Percentiles rank a stretch among this genome's conserved stretches.
These are phyloP conservation scores for Metridium senile DNA, from an alignment of 92 coral and sea anemone genomes.

Conservation along the genomic window DNA sequence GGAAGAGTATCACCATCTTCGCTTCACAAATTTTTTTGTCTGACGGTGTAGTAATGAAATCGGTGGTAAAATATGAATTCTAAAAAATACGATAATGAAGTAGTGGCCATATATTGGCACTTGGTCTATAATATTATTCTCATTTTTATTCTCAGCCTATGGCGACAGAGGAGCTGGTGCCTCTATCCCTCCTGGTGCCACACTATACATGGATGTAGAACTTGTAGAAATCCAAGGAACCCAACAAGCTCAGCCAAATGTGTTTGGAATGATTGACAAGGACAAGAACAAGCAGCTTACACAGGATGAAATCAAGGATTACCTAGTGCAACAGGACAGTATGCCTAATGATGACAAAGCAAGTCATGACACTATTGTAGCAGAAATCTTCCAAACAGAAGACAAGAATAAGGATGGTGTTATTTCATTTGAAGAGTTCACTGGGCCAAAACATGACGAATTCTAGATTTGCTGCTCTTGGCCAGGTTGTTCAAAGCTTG, in stretches of 20 bases:
- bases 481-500: background rate
- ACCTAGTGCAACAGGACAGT: conserved; percentile 66
- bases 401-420: conserved; percentile 91
- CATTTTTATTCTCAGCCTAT: conserved; percentile 46
- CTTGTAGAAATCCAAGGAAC: conserved; percentile 69
- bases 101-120: no score
- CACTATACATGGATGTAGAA: conserved; percentile 84
- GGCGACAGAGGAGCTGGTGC: conserved; percentile 78
- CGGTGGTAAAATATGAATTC: no score
- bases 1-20: no score
- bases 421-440: conserved; percentile 79
- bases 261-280: conserved; percentile 79
- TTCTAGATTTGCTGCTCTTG: conserved; percentile 14
- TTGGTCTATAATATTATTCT: background rate
- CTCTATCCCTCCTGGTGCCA: conserved; percentile 77
- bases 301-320: conserved; percentile 65
- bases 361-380: conserved; percentile 64
- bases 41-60: no score
- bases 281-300: conserved; percentile 74
- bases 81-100: no score
- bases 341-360: conserved; percentile 71
- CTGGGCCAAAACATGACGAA: conserved; percentile 88
- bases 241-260: conserved; percentile 50
- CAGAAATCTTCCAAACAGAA: conserved; percentile 84
- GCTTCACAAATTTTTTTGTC: no score